Evolutionary conservation across 2,888 invertebrate genomes (phyloP), one percentile per base, ranked within the genome.

Genomic region (Eristalis pertinax): DNA sequence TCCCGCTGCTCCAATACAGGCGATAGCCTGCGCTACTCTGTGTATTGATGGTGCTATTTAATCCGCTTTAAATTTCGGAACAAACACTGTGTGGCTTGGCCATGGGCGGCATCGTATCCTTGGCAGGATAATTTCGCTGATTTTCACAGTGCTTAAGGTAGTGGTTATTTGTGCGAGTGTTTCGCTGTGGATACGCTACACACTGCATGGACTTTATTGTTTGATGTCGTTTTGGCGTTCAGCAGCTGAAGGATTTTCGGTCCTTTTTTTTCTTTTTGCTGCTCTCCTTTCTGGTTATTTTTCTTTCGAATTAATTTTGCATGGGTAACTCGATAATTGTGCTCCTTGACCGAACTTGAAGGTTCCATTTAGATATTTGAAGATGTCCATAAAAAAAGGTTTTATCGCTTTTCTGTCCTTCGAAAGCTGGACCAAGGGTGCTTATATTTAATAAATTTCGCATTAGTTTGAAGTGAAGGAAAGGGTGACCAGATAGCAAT

Each of bases 1-100:
- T 78, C 69, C 86, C 75, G 38, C 38, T 35, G 68, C 70, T 72
- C 74, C 69, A 86, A 83, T 86, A 72, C 56, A n/a, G 32, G 60
- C 64, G 70, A 86, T 74, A 72, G 65, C 32, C n/a, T 19, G 43
- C 22, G 19, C 63, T 73, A 56, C 29, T 73, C 67, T 70, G 65
- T 26, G 26, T 82, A 73, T 82, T 82, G 81, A 69, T 64, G 76
- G 50, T 19, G 50, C 26, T 68, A 19, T 69, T 83, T 75, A 86
- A 83, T 86, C 86, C 70, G 69, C 74, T 83, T 82, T 83, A 32
- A 78, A 78, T 78, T 75, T 77, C 67, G 60, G 74, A 19, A 77
- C 68, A 77, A 69, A 74, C 69, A 74, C 69, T 43, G 72, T 65
- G 50, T 70, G 41, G 50, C 60, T 8, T 70, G 70, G 65, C 62